Base-by-base conservation (phyloP, 2,113 vertebrate species). In the Callionymus lyra region DNA sequence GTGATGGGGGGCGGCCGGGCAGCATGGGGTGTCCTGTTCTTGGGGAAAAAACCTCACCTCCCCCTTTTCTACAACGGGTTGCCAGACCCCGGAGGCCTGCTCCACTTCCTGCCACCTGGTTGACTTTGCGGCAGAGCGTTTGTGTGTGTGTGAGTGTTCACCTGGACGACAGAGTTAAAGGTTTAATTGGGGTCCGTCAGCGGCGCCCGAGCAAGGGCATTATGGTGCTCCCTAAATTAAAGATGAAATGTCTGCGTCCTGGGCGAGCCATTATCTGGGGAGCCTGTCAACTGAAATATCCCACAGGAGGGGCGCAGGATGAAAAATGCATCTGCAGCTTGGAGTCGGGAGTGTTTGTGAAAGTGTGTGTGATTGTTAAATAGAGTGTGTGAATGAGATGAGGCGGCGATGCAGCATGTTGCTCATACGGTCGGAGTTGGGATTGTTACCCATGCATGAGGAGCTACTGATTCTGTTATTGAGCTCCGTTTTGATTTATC, bases 51-150 rank as follows among this genome's bases (percentile, higher is more conserved):
- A 45, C 31, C 33, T 12, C 40, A 16, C 40, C 41, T 40, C 44
- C 12, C 34, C 56, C 54, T 34, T 40, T 18, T 19, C 31, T 11
- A 27, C 12, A 58, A 41, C 49, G 50, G 10, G 0, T 31, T 44
- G 43, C 74, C 66, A 72, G 63, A 59, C 80, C 76, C 76, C 63
- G 27, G 72, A 59, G 77, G 68, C 62, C 51, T 80, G 80, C 45
- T 77, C 80, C 40, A 84, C 55, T 82, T 84, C 37, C 50, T 52
- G 56, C 75, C 76, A 78, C 74, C 80, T 81, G 77, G 70, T 73
- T 76, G 67, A 71, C 70, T 70, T 62, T 74, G 51, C 72, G 51
- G 62, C 49, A 65, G 53, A 34, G 50, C 34, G 47, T 31, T 38
- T 51, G 44, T 53, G n/a, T 41, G 16, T 10, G n/a, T 14, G 31